Percentiles rank a stretch among this genome's conserved stretches.
These are phyloP conservation scores for Urocynchramus pylzowi DNA, from an alignment of 2,113 vertebrate species.

Conservation along the genomic window DNA sequence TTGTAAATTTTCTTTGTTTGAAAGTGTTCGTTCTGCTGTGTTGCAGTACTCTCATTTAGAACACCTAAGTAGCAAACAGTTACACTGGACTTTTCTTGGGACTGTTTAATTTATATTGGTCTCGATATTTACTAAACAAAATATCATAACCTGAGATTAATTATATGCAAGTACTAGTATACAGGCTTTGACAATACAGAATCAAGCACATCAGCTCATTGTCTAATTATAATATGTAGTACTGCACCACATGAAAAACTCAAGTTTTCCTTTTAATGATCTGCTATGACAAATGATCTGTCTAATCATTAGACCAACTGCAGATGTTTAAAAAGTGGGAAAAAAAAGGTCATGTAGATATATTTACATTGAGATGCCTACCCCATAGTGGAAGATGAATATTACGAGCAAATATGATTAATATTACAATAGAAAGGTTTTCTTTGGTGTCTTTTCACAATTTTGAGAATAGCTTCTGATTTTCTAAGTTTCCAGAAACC, in stretches of 20 bases:
- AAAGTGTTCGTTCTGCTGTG: neutral
- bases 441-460: neutral
- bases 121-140: neutral
- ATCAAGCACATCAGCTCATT: neutral
- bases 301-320: neutral
- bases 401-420: neutral
- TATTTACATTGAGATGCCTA: neutral
- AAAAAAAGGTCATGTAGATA: neutral
- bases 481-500: neutral
- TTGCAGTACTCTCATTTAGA: neutral
- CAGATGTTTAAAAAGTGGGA: neutral
- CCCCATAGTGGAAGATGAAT: fast-evolving
- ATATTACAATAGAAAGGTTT: neutral
- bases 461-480: neutral
- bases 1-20: neutral
- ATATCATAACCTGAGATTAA: neutral
- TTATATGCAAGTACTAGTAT: neutral
- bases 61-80: neutral
- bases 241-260: neutral
- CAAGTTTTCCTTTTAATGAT: neutral
- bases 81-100: neutral
- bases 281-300: neutral
- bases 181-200: neutral
- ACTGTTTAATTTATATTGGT: neutral
- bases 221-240: neutral